These are phyloP conservation scores for Procapra przewalskii DNA, from an alignment of 2,113 vertebrate species.

Conservation along the genomic window DNA sequence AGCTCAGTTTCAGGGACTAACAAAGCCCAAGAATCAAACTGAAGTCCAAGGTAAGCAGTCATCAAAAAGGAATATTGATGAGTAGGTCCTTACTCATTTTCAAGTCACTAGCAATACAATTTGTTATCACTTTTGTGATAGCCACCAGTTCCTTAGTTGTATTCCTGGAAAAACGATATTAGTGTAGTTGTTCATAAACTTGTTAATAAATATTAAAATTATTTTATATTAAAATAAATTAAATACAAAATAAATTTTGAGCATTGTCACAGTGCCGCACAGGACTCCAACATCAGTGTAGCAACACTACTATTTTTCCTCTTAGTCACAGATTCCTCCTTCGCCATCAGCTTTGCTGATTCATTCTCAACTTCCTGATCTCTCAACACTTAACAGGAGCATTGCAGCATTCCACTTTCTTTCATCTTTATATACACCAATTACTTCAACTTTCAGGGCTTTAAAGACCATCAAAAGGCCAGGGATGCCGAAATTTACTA, in stretches of 20 bases:
- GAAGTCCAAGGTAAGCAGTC: slow-evolving; percentile 75
- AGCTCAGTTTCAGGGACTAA: slow-evolving; percentile 61
- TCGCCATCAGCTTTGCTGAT: not conserved
- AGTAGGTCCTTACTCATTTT: slow-evolving; percentile 15
- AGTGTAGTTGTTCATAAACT: not conserved
- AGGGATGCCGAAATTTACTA: not conserved
- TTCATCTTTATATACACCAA: not conserved
- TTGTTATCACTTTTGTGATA: not conserved
- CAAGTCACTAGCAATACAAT: slow-evolving; percentile 19
- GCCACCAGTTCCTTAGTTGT: not conserved
- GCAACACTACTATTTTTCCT: not conserved
- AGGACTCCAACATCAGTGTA: not conserved
- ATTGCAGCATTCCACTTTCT: not conserved
- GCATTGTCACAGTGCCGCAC: slow-evolving; percentile 44
- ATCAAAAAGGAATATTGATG: slow-evolving; percentile 69
- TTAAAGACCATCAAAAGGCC: not conserved
- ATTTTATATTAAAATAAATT: not conserved
- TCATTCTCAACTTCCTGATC: not conserved
- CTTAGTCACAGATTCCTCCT: not conserved
- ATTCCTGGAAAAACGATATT: slow-evolving; percentile 6
- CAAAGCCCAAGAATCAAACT: slow-evolving; percentile 60
- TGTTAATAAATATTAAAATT: slow-evolving; percentile 1
- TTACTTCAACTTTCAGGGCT: not conserved
- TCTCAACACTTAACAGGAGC: not conserved
- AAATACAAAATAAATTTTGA: slow-evolving; percentile 57